These are phyloP conservation scores for Noctua janthe DNA, from an alignment of 2,888 invertebrate genomes.

Conservation along the genomic window DNA sequence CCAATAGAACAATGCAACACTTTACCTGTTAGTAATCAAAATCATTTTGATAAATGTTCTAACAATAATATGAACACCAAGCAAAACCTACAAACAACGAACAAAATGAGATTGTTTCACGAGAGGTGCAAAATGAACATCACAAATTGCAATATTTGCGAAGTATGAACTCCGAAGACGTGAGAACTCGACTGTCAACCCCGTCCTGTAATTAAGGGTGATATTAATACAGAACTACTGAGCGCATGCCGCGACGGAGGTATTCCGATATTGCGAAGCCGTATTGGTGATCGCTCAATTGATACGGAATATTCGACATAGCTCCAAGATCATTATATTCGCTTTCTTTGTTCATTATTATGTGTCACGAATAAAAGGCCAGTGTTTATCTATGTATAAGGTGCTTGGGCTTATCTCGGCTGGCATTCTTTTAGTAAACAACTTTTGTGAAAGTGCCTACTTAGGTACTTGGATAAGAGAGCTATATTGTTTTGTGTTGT, in stretches of 20 bases:
- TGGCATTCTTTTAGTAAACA: conserved; percentile 48
- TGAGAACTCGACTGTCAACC: conserved; percentile 55
- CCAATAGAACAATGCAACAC: background rate
- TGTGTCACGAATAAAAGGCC: conserved; percentile 63
- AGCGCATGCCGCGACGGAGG: conserved; percentile 77
- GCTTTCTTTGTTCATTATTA: conserved; percentile 69
- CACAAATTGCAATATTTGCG: conserved; percentile 42
- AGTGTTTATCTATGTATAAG: conserved; percentile 50
- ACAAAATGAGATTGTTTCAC: background rate
- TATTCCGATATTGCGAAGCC: conserved; percentile 78
- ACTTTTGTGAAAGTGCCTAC: conserved; percentile 36
- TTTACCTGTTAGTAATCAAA: background rate
- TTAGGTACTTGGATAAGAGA: conserved; percentile 11
- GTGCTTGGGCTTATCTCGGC: conserved; percentile 38
- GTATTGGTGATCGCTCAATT: conserved; percentile 76
- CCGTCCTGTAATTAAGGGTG: conserved; percentile 76
- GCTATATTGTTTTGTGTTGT: conserved; percentile 5
- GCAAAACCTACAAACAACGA: background rate
- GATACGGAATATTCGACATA: conserved; percentile 81
- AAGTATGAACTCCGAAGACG: conserved; percentile 33
- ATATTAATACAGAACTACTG: conserved; percentile 80
- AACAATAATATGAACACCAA: background rate
- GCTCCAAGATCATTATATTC: conserved; percentile 70
- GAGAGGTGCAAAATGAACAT: conserved; percentile 4
- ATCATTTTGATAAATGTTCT: background rate